Evolutionary conservation across 1,140 invertebrate genomes (phyloP).

Genomic region (Eumaeus atala): DNA sequence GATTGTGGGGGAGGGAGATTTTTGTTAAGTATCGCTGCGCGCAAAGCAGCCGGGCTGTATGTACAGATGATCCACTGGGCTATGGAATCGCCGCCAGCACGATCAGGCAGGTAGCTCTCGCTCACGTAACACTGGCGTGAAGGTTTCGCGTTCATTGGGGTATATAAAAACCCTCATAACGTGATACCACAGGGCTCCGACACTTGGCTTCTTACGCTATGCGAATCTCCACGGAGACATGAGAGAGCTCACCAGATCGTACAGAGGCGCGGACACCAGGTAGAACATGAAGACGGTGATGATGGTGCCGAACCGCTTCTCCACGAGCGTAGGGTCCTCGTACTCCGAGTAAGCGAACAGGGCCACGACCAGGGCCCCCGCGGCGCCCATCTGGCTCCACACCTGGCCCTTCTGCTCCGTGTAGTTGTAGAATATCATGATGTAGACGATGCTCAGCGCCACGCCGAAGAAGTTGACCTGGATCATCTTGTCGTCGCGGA

Average conservation of each 20-base stretch:
- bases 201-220: too few relatives aligned
- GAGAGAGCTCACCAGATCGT: constrained; percentile 80
- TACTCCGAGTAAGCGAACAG: constrained; percentile 78
- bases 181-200: too few relatives aligned
- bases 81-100: background rate
- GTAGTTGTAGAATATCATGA: constrained; percentile 79
- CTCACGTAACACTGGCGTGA: background rate
- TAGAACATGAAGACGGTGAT: constrained; percentile 80
- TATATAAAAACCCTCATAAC: too few relatives aligned
- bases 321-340: constrained; percentile 78
- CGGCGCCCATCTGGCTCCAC: constrained; percentile 74
- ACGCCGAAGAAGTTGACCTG: constrained; percentile 83
- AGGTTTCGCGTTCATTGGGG: too few relatives aligned
- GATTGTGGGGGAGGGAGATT: too few relatives aligned
- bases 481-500: constrained; percentile 83
- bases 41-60: too few relatives aligned
- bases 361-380: constrained; percentile 71
- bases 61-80: too few relatives aligned
- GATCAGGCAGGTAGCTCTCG: background rate
- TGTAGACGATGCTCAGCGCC: constrained; percentile 78
- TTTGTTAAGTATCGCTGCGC: too few relatives aligned
- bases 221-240: too few relatives aligned
- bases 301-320: constrained; percentile 81
- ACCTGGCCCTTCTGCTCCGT: constrained; percentile 74
- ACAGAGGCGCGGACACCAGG: constrained; percentile 81